phyloP scores from a whole-genome alignment of 2,797 vertebrate genomes.

The Oreonectes daqikongensis region DNA sequence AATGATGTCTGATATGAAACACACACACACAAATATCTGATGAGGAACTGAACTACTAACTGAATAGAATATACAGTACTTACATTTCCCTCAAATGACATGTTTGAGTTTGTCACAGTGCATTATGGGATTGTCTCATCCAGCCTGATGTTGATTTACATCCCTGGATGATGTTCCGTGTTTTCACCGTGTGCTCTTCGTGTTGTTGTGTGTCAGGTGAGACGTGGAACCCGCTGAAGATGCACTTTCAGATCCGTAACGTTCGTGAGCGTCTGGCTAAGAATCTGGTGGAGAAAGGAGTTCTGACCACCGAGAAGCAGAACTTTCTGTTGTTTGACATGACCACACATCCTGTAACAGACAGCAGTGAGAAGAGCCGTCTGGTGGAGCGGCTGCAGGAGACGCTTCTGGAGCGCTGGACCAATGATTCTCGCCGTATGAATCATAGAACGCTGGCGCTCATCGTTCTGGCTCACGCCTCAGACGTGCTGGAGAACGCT shows the following conservation, averaged over 20 bases:
- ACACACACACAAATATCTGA: too few relatives aligned
- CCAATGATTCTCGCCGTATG: constrained; percentile 77
- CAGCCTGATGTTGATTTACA: too few relatives aligned
- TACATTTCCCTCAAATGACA: too few relatives aligned
- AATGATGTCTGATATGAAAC: too few relatives aligned
- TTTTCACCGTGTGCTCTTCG: too few relatives aligned
- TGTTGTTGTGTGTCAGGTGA: constrained; percentile 79
- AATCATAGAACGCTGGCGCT: constrained; percentile 76
- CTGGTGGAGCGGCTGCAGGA: constrained; percentile 79
- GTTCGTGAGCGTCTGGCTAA: constrained; percentile 92
- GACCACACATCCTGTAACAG: constrained; percentile 94
- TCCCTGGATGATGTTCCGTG: too few relatives aligned
- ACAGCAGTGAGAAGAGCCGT: constrained; percentile 78
- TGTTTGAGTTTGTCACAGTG: too few relatives aligned
- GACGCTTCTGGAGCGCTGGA: constrained; percentile 80
- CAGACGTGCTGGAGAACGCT: constrained; percentile 79
- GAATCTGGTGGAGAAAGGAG: constrained; percentile 95
- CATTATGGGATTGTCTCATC: too few relatives aligned
- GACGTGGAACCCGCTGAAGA: constrained; percentile 95
- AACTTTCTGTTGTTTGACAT: constrained; percentile 98
- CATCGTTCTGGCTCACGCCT: constrained; percentile 79
- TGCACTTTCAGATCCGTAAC: constrained; percentile 93
- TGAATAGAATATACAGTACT: too few relatives aligned
- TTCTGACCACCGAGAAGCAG: constrained; percentile 96
- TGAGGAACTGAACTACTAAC: too few relatives aligned